A percentile compares a stretch with the other conserved stretches of the same genome.
These are phyloP conservation scores for Pasiphila rectangulata DNA, from an alignment of 2,888 invertebrate species.

Conservation along the genomic window DNA sequence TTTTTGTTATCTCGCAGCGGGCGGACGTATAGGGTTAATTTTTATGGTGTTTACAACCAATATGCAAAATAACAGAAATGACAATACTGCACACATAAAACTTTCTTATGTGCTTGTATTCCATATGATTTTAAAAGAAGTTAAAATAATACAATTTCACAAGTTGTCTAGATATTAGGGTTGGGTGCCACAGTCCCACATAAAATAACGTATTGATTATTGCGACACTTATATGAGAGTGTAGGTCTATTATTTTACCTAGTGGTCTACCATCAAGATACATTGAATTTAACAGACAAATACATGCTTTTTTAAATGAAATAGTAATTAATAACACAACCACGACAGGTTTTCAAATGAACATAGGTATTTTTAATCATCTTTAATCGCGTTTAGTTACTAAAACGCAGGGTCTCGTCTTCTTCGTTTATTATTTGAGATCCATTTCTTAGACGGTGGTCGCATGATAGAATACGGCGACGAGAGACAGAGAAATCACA, in stretches of 20 bases:
- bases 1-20: too few relatives aligned
- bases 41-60: background rate
- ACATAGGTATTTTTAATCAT: too few relatives aligned
- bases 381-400: too few relatives aligned
- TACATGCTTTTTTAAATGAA: background rate
- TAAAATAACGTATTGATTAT: constrained; percentile 8
- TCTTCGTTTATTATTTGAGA: too few relatives aligned
- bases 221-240: constrained; percentile 7
- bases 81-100: background rate
- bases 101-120: background rate
- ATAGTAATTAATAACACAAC: background rate
- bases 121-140: background rate
- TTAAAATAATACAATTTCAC: background rate
- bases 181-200: constrained; percentile 9
- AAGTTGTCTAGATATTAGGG: too few relatives aligned
- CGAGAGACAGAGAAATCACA: too few relatives aligned
- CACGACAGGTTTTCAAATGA: too few relatives aligned
- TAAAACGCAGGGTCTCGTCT: too few relatives aligned
- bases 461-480: too few relatives aligned
- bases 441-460: too few relatives aligned
- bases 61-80: background rate
- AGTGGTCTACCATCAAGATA: constrained; percentile 7
- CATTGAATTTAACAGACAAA: background rate
- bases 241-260: constrained; percentile 4
- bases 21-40: too few relatives aligned